Base-by-base conservation (phyloP, 2,113 vertebrate genomes). In the Neomonachus schauinslandi region DNA sequence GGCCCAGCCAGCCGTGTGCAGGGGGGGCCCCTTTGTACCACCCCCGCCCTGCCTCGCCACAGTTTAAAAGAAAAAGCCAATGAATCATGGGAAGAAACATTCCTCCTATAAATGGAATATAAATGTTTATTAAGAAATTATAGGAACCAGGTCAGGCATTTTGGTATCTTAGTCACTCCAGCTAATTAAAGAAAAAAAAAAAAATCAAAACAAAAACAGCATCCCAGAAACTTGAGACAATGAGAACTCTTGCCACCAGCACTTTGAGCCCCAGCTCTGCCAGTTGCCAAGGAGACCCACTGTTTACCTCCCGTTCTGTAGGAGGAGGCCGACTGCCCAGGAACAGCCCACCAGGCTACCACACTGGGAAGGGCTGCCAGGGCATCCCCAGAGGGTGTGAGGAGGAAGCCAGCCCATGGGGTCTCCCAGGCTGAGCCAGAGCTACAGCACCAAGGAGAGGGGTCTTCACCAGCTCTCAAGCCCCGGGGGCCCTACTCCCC, bases 101-200 rank as follows among this genome's bases (percentile, higher is more conserved):
- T 67, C 72, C 65, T 92, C 93, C 95, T 94, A 26, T 81, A 90
- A 92, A 96, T 53, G 26, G 72, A 95, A 88, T 49, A 85, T 46
- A 97, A 97, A 94, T 87, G 84, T 98, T 97, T 97, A 96, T 95
- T 97, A 96, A 97, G 95, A 92, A 97, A 95, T 82, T 93, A 92
- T 16, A 96, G 94, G 95, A 97, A 97, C 91, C 71, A 63, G 93
- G 97, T 98, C 92, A 98, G 97, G 77, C 84, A 92, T 94, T 81
- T 97, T 76, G 90, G 84, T 80, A 55, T 96, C 84, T 91, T 97
- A 96, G 97, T 97, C 96, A 97, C 79, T 94, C 69, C 39, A 42
- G 76, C 87, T 97, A 95, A 97, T 97, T 93, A 65, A 92, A 96
- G 95, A 77, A 90, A 97, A 57, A 92, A 39, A 39, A 90, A 91